A percentile compares a stretch with the other conserved stretches of the same genome.
Conservation (phyloP, 2,888 invertebrate genomes). For the Leucania comma region DNA sequence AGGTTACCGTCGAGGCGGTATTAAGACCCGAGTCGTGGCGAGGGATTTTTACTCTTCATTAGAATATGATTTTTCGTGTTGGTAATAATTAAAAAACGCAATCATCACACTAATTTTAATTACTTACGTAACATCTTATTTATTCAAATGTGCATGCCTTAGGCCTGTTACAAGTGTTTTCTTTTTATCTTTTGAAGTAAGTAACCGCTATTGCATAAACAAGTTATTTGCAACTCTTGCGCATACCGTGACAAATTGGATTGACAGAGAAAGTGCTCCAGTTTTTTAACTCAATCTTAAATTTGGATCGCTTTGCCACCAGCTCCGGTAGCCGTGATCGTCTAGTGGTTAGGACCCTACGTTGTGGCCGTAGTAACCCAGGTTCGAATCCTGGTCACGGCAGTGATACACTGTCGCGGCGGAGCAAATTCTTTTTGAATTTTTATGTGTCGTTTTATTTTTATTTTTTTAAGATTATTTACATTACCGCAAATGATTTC, state of each 20-base stretch:
- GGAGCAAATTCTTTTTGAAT: conserved; percentile 55
- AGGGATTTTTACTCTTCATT: too few species aligned
- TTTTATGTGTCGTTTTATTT: conserved; percentile 12
- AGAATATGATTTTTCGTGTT: too few species aligned
- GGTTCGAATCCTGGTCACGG: conserved; percentile 94
- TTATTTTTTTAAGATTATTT: background rate
- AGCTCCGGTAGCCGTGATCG: conserved; percentile 73
- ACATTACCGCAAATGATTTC: background rate
- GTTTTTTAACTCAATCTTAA: conserved; percentile 28
- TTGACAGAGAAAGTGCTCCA: conserved; percentile 64
- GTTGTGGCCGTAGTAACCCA: conserved; percentile 95
- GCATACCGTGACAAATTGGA: conserved; percentile 60
- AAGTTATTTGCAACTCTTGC: conserved; percentile 54
- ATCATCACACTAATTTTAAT: background rate
- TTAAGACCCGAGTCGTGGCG: too few species aligned
- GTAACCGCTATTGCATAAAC: conserved; percentile 43
- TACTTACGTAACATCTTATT: background rate
- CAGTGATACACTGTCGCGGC: conserved; percentile 83
- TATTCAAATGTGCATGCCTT: background rate
- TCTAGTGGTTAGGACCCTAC: conserved; percentile 93
- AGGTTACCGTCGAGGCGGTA: too few species aligned
- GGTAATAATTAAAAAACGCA: background rate
- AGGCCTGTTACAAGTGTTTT: background rate
- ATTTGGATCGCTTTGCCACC: conserved; percentile 45
- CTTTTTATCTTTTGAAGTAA: background rate